Evolutionary conservation across 2,888 invertebrate genomes (phyloP).

Genomic region (Allophyes oxyacanthae): DNA sequence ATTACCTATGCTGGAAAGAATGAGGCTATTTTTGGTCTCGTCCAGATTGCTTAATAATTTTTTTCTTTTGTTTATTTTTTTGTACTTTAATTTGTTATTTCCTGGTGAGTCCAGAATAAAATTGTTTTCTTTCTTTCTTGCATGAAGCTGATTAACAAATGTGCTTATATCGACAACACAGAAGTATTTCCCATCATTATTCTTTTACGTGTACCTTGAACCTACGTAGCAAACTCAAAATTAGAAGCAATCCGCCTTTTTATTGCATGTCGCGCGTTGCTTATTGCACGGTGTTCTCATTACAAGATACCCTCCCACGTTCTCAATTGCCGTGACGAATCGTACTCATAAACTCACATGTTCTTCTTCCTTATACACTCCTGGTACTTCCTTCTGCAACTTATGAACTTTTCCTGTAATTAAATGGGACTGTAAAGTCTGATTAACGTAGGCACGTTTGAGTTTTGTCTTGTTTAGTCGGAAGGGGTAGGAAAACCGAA

Average conservation of each 20-base stretch:
- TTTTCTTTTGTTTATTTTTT: too few relatives aligned
- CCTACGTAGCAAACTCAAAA: constrained; percentile 47
- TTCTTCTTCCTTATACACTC: constrained; percentile 67
- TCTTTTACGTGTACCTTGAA: constrained; percentile 3
- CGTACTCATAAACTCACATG: constrained; percentile 82
- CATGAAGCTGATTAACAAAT: too few relatives aligned
- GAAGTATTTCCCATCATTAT: background rate
- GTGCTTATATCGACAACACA: too few relatives aligned
- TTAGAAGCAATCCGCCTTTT: constrained; percentile 69
- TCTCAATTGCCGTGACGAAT: constrained; percentile 88
- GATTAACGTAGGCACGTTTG: background rate
- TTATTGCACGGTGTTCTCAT: constrained; percentile 70
- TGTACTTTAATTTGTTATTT: too few relatives aligned
- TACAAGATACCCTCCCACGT: constrained; percentile 70
- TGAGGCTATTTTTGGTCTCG: too few relatives aligned
- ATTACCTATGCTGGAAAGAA: too few relatives aligned
- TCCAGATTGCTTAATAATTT: too few relatives aligned
- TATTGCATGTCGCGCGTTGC: constrained; percentile 63
- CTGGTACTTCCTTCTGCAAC: constrained; percentile 49
- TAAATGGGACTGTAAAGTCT: constrained; percentile 56
- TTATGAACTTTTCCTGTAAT: constrained; percentile 73
- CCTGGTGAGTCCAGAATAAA: too few relatives aligned
- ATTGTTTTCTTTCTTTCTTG: too few relatives aligned
- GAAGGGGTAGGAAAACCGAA: too few relatives aligned
- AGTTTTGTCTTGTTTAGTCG: too few relatives aligned